Conservation (phyloP, 2,797 vertebrate genomes). For the Urophycis tenuis region DNA sequence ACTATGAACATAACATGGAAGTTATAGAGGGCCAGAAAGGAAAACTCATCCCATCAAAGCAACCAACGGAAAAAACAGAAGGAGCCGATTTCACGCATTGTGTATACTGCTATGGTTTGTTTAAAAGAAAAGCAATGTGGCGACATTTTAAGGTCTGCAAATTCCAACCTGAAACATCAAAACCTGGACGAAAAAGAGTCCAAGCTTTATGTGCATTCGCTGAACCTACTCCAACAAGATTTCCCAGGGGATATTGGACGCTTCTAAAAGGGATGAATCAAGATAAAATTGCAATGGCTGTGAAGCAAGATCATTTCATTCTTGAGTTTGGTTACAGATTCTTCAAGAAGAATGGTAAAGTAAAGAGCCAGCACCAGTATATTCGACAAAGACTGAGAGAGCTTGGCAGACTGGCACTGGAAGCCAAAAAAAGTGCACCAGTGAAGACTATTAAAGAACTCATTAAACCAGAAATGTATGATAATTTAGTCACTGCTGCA, state of each 20-base stretch:
- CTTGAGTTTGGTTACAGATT: conserved; percentile 31
- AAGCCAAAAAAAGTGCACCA: neutral
- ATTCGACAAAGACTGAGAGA: conserved; percentile 34
- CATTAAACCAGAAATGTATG: conserved; percentile 2
- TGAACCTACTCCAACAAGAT: conserved; percentile 25
- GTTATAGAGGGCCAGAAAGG: conserved; percentile 32
- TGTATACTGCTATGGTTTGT: conserved; percentile 37
- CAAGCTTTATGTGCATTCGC: conserved; percentile 36
- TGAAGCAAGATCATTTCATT: conserved; percentile 15
- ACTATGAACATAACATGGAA: conserved; percentile 36
- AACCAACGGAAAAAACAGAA: conserved; percentile 23
- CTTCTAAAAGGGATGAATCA: conserved; percentile 32
- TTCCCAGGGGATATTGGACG: conserved; percentile 32
- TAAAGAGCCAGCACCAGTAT: conserved; percentile 26
- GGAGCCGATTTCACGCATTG: conserved; percentile 32
- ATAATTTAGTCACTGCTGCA: neutral
- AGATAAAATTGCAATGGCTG: conserved; percentile 18
- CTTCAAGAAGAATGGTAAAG: neutral
- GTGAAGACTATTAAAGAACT: conserved; percentile 20
- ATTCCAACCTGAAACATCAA: conserved; percentile 24
- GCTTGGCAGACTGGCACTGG: conserved; percentile 12
- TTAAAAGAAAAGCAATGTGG: conserved; percentile 31
- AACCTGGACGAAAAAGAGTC: conserved; percentile 30
- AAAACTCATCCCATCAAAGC: conserved; percentile 35
- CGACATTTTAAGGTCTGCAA: conserved; percentile 33